Base-by-base conservation (phyloP, 1,140 invertebrate genomes). In the Oreohelix idahoensis region DNA sequence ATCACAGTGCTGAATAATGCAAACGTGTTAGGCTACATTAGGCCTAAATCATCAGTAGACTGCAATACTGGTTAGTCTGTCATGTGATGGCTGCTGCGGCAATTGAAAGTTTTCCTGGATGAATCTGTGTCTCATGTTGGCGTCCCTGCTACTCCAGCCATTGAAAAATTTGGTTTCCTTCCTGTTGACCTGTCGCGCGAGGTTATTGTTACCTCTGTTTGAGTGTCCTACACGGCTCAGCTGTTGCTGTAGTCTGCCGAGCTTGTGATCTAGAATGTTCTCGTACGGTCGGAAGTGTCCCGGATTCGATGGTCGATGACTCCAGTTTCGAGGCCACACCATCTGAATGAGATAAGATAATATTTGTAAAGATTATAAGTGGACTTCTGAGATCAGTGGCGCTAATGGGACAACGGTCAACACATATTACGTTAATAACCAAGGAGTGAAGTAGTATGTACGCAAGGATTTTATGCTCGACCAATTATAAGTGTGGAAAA, bases 181-280 rank as follows among this genome's bases (percentile, higher is more conserved):
- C 13, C 63, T 35, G 13, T 20, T n/a, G 35, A 74, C 20, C 39
- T 53, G 53, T 23, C 66, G 49, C 1, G 42, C n/a, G 29, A 73
- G 13, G 15, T 49, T 79, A 38, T 35, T 36, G 15, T 42, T 17
- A 5, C 73, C 39, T n/a, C 45, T 35, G n/a, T 53, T 11, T 4
- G 70, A 35, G 5, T 66, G 69, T 15, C 79, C 83, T 20, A 36
- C 58, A 32, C 76, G 78, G 73, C 69, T 80, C 71, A 58, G 69
- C 53, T 79, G 76, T 74, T 86, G 73, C 78, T 90, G 89, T 78
- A 90, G 88, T 83, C 87, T 86, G 78, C 87, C 87, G 26, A 90
- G 83, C 51, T 88, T 87, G 80, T 89, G 87, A 75, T 90, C 87
- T 85, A 90, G 89, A 76, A 90, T 90, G 81, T 89, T 89, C 84